Base-by-base conservation (phyloP, 2,888 invertebrate genomes). In the Limnephilus lunatus region DNA sequence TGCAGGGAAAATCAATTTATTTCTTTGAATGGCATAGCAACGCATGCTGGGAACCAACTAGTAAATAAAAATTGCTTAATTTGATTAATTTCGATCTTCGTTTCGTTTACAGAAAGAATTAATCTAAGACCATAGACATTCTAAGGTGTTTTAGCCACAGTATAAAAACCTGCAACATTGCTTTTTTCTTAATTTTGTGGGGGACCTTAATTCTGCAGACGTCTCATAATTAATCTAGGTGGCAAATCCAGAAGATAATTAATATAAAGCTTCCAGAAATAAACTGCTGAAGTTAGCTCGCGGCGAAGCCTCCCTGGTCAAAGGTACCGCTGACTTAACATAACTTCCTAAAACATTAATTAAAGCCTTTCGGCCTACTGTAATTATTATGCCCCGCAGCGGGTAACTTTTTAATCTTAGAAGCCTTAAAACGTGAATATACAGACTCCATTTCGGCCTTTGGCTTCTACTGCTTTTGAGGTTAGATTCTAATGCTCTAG, bases 381-480 rank as follows among this genome's bases (percentile, higher is more conserved):
- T 87, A 87, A 87, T 87, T 87, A 87, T 68, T 48, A 25, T 68
- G 53, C 53, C 30, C 68, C 68, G 87, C 87, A 31, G 87, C 14
- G 87, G 5, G 19, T 14, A 87, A 87, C 53, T 87, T 87, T 53
- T 87, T 85, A 85, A 87, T 87, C 87, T 87, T 87, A 87, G 48
- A 32, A 68, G 53, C 53, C 53, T 68, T 25, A 68, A 7, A 68
- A 68, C 53, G 53, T 68, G 19, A 25, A 25, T 7, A 25, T 25
- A 68, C 53, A 25, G 53, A 19, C 53, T 68, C 19, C 53, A 25
- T 68, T 68, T 68, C 19, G 19, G 7, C 53, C 7, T 68, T 68
- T 68, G 25, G 53, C 19, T 25, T 68, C 25, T 3, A 68, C 53
- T 68, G 53, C 53, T 19, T 68, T 68, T 25, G 53, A 25, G 53